Conservation (phyloP, 1,140 invertebrate genomes). For the Patella vulgata region DNA sequence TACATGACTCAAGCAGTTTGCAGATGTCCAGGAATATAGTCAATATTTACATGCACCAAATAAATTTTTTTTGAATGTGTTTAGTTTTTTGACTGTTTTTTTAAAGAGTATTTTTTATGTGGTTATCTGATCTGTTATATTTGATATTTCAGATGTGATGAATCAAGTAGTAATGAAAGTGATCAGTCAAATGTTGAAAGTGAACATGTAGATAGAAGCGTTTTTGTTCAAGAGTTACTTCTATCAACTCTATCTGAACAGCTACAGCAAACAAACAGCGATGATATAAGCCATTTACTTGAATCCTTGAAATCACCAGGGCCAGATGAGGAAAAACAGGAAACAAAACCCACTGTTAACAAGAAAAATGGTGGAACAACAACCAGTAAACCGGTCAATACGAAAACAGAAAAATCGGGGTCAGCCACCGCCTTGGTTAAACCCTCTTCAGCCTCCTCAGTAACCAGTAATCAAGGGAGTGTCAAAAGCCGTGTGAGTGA, state of each 20-base stretch:
- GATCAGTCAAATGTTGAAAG: conserved; percentile 72
- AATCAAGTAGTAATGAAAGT: too few species aligned
- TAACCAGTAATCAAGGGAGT: conserved; percentile 6
- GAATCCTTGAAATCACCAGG: conserved; percentile 29
- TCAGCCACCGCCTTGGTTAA: conserved; percentile 1
- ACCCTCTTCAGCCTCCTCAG: too few species aligned
- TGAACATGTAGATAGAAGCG: conserved; percentile 74
- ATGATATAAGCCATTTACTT: conserved; percentile 30
- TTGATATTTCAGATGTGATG: too few species aligned
- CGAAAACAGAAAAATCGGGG: conserved; percentile 7
- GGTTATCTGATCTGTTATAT: too few species aligned
- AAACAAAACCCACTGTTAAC: conserved; percentile 13
- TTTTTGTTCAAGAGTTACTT: conserved; percentile 78
- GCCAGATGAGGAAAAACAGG: conserved; percentile 24
- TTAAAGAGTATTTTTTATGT: too few species aligned
- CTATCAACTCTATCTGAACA: conserved; percentile 72
- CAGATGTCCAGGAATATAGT: too few species aligned
- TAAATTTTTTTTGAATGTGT: too few species aligned
- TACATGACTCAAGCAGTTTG: too few species aligned
- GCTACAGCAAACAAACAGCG: conserved; percentile 39
- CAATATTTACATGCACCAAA: too few species aligned
- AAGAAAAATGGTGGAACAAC: conserved; percentile 21
- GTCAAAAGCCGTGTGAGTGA: conserved; percentile 16
- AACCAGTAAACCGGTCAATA: conserved; percentile 19
- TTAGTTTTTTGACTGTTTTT: too few species aligned